Percentiles rank a stretch among this genome's conserved stretches.
Conservation (phyloP, 2,113 vertebrate genomes). For the Nicator chloris region DNA sequence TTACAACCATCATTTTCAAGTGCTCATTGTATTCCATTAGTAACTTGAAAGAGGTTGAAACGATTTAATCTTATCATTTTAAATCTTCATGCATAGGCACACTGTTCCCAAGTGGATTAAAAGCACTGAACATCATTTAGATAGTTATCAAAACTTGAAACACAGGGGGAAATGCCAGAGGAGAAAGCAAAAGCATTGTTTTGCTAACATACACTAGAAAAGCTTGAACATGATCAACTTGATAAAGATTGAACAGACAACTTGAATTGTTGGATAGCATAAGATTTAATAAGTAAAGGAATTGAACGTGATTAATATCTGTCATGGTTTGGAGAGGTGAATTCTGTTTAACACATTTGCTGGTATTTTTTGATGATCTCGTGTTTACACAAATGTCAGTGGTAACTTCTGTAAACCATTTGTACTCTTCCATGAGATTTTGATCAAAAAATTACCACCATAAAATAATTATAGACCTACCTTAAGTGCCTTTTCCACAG, state of each 20-base stretch:
- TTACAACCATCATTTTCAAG: background rate
- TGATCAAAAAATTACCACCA: background rate
- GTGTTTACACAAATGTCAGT: background rate
- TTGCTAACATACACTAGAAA: background rate
- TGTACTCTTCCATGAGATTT: background rate
- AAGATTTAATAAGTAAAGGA: background rate
- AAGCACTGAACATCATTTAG: background rate
- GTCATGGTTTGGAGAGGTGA: background rate
- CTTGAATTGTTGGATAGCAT: background rate
- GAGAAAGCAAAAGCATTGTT: background rate
- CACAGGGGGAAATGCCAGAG: background rate
- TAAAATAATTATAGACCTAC: background rate
- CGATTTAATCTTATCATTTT: background rate
- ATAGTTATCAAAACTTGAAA: background rate
- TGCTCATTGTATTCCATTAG: background rate
- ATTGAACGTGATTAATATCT: background rate
- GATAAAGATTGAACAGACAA: background rate
- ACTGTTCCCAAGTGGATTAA: background rate
- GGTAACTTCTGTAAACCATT: background rate
- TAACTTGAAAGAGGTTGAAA: background rate
- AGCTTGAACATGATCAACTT: background rate
- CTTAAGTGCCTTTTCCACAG: background rate
- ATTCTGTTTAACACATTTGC: background rate
- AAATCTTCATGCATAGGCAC: background rate
- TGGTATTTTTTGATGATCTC: background rate